These are phyloP conservation scores for Doris montereyensis DNA, from an alignment of 2,888 invertebrate genomes.

Conservation along the genomic window DNA sequence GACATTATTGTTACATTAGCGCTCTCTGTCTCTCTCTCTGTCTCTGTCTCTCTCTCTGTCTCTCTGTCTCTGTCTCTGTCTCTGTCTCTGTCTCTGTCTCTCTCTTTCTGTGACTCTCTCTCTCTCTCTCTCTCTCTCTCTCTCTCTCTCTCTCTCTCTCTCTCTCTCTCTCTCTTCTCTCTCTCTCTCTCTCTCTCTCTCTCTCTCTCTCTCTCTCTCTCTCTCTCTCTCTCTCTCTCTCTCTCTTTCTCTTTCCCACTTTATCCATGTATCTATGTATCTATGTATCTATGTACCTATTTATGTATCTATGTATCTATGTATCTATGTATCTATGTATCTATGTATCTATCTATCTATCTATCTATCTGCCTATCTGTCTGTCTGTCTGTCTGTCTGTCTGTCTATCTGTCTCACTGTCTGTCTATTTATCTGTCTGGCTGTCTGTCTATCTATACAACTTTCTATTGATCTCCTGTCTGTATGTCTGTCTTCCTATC, in stretches of 20 bases:
- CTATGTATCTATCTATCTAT: neutral
- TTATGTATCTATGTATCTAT: neutral
- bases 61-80: slow-evolving; percentile 3
- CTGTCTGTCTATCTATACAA: slow-evolving; percentile 21
- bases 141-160: neutral
- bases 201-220: slow-evolving; percentile 24
- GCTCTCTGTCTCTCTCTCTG: neutral
- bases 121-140: neutral
- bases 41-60: neutral
- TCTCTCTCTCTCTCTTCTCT: neutral
- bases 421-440: slow-evolving; percentile 6
- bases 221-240: neutral
- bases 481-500: slow-evolving; percentile 1
- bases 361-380: neutral
- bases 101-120: no score
- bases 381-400: neutral
- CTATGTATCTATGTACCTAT: neutral
- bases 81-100: neutral
- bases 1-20: neutral
- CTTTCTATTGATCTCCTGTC: slow-evolving; percentile 1
- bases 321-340: neutral
- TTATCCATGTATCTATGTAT: neutral
- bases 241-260: neutral
- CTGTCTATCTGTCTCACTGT: neutral
- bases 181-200: slow-evolving; percentile 9